These are phyloP conservation scores for Plotosus lineatus DNA, from an alignment of 2,113 vertebrate genomes.

Conservation along the genomic window DNA sequence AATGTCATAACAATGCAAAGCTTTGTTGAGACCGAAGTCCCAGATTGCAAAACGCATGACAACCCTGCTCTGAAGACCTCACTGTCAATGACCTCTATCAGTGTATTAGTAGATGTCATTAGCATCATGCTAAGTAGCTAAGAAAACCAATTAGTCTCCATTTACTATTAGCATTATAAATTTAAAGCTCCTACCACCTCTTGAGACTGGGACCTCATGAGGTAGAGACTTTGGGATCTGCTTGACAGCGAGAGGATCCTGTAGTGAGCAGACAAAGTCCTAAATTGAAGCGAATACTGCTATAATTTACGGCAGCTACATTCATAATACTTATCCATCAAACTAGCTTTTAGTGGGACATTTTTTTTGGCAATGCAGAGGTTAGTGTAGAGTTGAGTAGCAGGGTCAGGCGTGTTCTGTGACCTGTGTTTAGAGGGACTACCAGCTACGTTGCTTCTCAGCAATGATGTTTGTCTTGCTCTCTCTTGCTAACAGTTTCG, in stretches of 20 bases:
- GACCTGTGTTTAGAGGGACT: no score
- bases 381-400: neutral
- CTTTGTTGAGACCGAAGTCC: no score
- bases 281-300: neutral
- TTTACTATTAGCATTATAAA: neutral
- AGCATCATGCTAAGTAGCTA: neutral
- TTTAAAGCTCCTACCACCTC: constrained; percentile 49
- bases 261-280: constrained; percentile 19
- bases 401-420: neutral
- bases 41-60: no score
- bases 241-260: constrained; percentile 62
- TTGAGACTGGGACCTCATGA: constrained; percentile 51
- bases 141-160: neutral
- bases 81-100: no score
- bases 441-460: no score
- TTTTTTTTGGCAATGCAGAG: neutral
- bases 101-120: neutral
- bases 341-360: neutral
- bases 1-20: no score
- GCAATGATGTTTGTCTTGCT: no score
- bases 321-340: neutral
- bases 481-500: no score
- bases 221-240: constrained; percentile 55
- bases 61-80: no score
- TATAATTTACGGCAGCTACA: neutral